Percentiles rank a stretch among this genome's conserved stretches.
These are phyloP conservation scores for Labia minor DNA, from an alignment of 2,888 invertebrate species.

Conservation along the genomic window DNA sequence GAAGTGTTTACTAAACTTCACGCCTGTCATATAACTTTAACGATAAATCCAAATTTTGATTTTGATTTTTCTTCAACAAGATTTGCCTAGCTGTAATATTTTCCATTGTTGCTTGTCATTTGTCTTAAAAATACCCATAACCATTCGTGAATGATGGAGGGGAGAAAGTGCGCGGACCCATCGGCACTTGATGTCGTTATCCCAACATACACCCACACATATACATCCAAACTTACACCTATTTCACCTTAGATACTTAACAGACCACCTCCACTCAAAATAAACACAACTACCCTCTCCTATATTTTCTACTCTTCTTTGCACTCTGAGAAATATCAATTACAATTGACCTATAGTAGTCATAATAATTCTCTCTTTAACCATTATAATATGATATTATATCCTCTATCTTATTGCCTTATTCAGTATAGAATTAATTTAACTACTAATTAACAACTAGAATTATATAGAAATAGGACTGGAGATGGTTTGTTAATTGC, in stretches of 20 bases:
- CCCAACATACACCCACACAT: conserved; percentile 17
- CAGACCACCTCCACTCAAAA: neutral
- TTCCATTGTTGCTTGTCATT: conserved; percentile 20
- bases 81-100: conserved; percentile 18
- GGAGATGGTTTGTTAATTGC: conserved; percentile 28
- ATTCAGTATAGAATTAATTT: neutral
- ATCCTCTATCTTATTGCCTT: neutral
- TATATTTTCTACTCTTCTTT: no score
- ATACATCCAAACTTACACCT: conserved; percentile 19
- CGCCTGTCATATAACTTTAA: conserved; percentile 22
- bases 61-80: conserved; percentile 22
- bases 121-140: conserved; percentile 13
- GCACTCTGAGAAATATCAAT: no score
- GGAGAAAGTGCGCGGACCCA: neutral
- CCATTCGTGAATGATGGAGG: conserved; percentile 5
- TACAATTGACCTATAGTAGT: no score
- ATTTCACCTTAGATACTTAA: neutral
- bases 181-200: conserved; percentile 18
- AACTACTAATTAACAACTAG: no score
- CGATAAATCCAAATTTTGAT: conserved; percentile 22
- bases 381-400: neutral
- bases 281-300: neutral
- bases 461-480: conserved; percentile 23
- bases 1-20: conserved; percentile 20
- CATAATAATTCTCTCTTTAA: neutral